Conservation (phyloP, 2,113 vertebrate genomes). For the Cottus gobio region DNA sequence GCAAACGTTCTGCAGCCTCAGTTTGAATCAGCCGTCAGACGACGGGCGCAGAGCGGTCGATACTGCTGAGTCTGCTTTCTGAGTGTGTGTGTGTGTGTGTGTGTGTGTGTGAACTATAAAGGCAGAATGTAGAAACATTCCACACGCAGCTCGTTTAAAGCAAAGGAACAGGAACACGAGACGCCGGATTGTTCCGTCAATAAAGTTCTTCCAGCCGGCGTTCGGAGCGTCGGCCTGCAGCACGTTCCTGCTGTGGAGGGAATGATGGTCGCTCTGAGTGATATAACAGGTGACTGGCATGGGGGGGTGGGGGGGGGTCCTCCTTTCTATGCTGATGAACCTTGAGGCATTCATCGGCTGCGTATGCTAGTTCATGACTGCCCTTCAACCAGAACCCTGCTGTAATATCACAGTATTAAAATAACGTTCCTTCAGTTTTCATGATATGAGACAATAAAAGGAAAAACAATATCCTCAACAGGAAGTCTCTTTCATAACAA, state of each 20-base stretch:
- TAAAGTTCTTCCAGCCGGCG: constrained; percentile 20
- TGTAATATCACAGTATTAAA: too few species aligned
- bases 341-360: constrained; percentile 1
- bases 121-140: constrained; percentile 32
- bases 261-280: not conserved
- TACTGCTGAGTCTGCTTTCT: constrained; percentile 75
- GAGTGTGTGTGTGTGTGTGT: constrained; percentile 16
- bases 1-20: constrained; percentile 70
- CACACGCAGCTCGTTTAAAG: constrained; percentile 24
- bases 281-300: not conserved
- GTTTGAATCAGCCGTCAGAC: constrained; percentile 62
- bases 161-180: constrained; percentile 20
- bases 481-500: not conserved
- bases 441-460: not conserved
- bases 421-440: not conserved
- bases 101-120: constrained; percentile 33
- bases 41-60: constrained; percentile 67
- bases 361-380: too few species aligned
- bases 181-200: constrained; percentile 42
- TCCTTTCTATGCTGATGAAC: not conserved
- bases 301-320: too few species aligned
- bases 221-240: not conserved
- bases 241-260: not conserved
- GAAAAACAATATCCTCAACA: not conserved
- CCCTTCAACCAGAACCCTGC: too few species aligned